Evolutionary conservation across 2,888 invertebrate genomes (phyloP).

Genomic region (Agriopis aurantiaria): DNA sequence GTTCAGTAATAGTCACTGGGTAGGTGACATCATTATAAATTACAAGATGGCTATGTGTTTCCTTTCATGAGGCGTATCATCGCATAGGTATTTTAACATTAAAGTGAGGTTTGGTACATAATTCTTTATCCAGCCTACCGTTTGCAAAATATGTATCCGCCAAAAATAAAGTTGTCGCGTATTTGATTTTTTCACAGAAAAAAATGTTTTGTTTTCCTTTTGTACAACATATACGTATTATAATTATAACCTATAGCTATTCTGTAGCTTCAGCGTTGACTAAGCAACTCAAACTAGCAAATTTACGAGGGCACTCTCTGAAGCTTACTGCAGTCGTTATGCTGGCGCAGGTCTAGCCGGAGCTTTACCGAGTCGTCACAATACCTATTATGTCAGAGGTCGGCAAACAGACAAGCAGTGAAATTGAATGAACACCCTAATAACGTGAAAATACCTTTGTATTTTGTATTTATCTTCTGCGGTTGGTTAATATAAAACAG

Average conservation of each 20-base stretch:
- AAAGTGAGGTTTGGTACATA: no score
- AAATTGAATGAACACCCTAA: conserved; percentile 47
- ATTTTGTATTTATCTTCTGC: conserved; percentile 5
- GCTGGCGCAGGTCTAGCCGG: conserved; percentile 21
- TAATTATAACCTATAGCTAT: background rate
- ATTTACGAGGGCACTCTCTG: conserved; percentile 2
- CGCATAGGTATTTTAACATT: no score
- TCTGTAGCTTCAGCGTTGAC: background rate
- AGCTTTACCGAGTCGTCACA: conserved; percentile 16
- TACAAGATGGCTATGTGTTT: no score
- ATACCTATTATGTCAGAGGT: conserved; percentile 27
- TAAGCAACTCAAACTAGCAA: conserved; percentile 2
- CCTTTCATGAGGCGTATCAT: no score
- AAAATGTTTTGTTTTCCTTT: no score
- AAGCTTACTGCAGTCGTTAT: conserved; percentile 20
- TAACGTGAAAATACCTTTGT: conserved; percentile 36
- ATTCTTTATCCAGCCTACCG: no score
- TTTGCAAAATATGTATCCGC: no score
- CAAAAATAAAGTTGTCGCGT: no score
- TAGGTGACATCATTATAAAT: no score
- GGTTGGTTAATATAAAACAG: conserved; percentile 1
- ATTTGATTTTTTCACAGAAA: no score
- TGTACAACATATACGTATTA: no score
- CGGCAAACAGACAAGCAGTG: conserved; percentile 39
- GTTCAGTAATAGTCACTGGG: no score